These are phyloP conservation scores for Platichthys stellatus DNA, from an alignment of 2,113 vertebrate species.

Conservation along the genomic window DNA sequence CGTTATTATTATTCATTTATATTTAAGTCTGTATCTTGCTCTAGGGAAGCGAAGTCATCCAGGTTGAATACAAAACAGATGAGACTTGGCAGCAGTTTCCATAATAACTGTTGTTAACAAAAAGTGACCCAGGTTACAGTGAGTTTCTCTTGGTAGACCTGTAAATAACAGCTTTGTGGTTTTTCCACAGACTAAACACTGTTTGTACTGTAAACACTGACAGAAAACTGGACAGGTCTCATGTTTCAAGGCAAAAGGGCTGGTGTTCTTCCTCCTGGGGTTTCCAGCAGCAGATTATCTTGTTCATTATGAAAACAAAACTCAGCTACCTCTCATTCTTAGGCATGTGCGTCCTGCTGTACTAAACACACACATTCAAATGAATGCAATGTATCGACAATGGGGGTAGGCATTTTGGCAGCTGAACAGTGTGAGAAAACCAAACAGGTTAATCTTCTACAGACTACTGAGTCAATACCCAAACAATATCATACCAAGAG, in stretches of 20 bases:
- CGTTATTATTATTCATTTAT: not conserved
- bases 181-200: constrained; percentile 13
- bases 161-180: constrained; percentile 8
- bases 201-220: constrained; percentile 42
- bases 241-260: not conserved
- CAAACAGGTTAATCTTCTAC: not conserved
- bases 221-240: constrained; percentile 9
- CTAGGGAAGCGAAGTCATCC: not conserved
- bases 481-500: not conserved
- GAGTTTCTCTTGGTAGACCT: not conserved
- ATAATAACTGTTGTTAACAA: constrained; percentile 14
- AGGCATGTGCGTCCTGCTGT: not conserved
- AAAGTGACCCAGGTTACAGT: constrained; percentile 26
- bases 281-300: not conserved
- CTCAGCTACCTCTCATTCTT: not conserved
- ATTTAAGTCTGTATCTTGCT: not conserved
- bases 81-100: constrained; percentile 1
- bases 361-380: constrained; percentile 50
- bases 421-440: constrained; percentile 1
- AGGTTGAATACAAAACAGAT: constrained; percentile 32
- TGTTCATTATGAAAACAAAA: constrained; percentile 31
- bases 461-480: constrained; percentile 11
- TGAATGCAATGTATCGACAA: constrained; percentile 9
- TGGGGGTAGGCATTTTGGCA: not conserved
- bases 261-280: not conserved